Percentiles rank a stretch among this genome's conserved stretches.
phyloP scores from a whole-genome alignment of 53 echinoderm and acorn worm genomes.

The Echinometra lucunter region DNA sequence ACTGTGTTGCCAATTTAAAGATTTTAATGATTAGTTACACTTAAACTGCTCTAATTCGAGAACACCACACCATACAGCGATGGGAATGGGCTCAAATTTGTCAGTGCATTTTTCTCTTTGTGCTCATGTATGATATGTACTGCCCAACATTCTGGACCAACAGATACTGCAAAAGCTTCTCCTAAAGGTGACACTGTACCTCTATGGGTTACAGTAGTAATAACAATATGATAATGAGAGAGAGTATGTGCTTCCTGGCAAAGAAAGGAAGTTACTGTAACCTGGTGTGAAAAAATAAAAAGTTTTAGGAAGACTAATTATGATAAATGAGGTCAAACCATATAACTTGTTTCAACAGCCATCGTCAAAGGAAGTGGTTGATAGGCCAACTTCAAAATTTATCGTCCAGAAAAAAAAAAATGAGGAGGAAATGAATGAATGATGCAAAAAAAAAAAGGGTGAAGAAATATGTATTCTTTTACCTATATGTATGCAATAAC shows the following conservation, averaged over 20 bases:
- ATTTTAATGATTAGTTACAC: too few species aligned
- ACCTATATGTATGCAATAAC: neutral
- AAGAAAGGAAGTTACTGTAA: neutral
- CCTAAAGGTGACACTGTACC: too few species aligned
- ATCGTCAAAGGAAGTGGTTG: constrained; percentile 1
- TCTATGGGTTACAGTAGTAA: too few species aligned
- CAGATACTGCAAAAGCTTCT: too few species aligned
- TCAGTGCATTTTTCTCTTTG: too few species aligned
- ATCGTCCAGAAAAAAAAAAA: neutral
- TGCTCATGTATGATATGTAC: too few species aligned
- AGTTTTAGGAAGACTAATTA: constrained; percentile 22
- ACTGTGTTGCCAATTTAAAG: too few species aligned
- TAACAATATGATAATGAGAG: neutral
- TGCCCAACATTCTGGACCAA: too few species aligned
- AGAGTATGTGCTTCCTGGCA: neutral
- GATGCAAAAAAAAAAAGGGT: neutral
- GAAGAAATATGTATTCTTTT: neutral
- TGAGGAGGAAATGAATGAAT: neutral
- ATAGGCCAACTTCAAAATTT: neutral
- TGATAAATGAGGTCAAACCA: neutral
- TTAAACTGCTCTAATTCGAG: too few species aligned
- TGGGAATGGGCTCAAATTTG: too few species aligned
- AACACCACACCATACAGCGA: too few species aligned
- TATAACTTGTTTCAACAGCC: neutral
- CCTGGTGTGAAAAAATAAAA: neutral